Evolutionary conservation across 2,888 invertebrate species (phyloP).

Genomic region (Frankliniella fusca): DNA sequence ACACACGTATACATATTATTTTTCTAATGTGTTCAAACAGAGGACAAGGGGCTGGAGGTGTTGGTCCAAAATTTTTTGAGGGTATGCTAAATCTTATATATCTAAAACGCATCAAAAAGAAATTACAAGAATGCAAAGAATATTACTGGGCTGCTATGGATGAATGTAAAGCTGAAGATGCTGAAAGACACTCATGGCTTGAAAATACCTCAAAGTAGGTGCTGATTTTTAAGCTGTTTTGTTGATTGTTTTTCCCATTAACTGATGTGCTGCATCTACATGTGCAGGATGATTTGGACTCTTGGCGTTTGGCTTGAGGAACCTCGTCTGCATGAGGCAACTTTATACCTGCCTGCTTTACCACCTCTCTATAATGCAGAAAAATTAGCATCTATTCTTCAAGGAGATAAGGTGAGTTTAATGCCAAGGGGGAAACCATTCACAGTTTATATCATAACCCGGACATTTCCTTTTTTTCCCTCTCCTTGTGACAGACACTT

Average conservation of each 20-base stretch:
- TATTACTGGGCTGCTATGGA: conserved; percentile 53
- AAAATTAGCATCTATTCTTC: conserved; percentile 59
- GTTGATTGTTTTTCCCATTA: conserved; percentile 32
- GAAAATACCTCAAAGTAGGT: conserved; percentile 34
- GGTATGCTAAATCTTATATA: conserved; percentile 62
- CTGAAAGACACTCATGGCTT: conserved; percentile 37
- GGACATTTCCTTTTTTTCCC: background rate
- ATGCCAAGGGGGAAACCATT: background rate
- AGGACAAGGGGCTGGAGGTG: conserved; percentile 55
- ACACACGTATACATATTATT: conserved; percentile 2
- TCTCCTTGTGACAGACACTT: conserved; percentile 48
- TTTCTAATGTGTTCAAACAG: conserved; percentile 44
- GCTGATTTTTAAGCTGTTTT: conserved; percentile 21
- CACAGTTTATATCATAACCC: background rate
- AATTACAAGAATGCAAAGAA: conserved; percentile 60
- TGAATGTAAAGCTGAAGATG: conserved; percentile 37
- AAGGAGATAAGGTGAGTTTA: conserved; percentile 52
- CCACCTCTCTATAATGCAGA: conserved; percentile 69
- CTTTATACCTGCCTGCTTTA: conserved; percentile 61
- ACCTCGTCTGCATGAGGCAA: conserved; percentile 63
- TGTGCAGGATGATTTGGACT: conserved; percentile 57
- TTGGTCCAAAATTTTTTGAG: conserved; percentile 72
- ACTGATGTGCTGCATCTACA: conserved; percentile 28
- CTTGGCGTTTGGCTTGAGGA: conserved; percentile 75
- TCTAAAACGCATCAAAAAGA: conserved; percentile 64